Conservation (phyloP, 2,113 vertebrate species). For the Tupaia chinensis region DNA sequence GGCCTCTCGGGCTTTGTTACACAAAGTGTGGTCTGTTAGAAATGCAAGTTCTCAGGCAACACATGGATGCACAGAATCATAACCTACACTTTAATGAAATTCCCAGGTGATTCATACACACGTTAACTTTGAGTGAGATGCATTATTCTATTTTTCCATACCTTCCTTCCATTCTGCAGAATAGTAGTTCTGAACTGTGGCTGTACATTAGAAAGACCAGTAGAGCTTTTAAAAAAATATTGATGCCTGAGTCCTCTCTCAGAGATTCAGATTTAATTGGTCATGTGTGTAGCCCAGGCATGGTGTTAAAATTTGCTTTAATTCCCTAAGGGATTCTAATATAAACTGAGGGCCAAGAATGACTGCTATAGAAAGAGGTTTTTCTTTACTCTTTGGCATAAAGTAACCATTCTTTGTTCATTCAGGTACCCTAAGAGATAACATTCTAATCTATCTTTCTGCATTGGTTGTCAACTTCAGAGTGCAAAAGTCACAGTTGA, state of each 20-base stretch:
- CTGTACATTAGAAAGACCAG: background rate
- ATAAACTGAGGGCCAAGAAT: background rate
- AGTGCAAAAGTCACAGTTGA: background rate
- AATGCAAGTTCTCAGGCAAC: conserved; percentile 8
- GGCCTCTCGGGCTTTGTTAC: background rate
- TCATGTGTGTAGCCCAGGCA: background rate
- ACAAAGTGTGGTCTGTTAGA: background rate
- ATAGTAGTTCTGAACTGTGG: background rate
- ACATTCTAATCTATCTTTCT: background rate
- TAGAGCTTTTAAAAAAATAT: background rate
- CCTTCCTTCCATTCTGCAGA: background rate
- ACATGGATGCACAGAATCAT: background rate
- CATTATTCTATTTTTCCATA: background rate
- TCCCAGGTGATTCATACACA: background rate
- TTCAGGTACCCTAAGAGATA: background rate
- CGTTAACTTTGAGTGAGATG: background rate
- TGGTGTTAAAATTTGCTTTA: background rate
- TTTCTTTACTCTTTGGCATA: background rate
- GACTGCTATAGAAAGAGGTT: background rate
- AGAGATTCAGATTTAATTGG: background rate
- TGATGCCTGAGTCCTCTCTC: background rate
- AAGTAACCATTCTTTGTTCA: background rate
- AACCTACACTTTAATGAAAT: background rate
- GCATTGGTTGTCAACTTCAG: too few relatives aligned
- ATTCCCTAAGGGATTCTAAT: background rate